Conservation (phyloP, 2,888 invertebrate species). For the Drosophila ustulata region DNA sequence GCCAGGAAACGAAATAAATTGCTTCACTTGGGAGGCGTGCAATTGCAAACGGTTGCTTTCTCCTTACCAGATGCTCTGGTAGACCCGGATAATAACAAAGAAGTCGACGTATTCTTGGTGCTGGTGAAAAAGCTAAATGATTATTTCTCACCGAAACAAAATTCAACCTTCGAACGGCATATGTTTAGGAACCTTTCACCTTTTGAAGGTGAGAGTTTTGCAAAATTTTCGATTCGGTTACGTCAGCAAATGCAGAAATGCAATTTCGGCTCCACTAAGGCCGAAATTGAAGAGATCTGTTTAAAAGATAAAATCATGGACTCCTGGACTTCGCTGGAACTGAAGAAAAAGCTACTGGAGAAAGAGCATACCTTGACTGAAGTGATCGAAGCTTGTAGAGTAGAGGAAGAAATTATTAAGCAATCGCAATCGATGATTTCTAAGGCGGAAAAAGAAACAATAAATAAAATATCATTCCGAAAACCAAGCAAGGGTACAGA, state of each 20-base stretch:
- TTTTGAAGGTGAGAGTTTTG: no score
- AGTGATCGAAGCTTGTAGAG: background rate
- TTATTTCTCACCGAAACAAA: slow-evolving; percentile 4
- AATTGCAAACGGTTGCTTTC: slow-evolving; percentile 1
- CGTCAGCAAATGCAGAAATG: background rate
- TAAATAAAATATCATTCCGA: background rate
- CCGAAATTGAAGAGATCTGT: background rate
- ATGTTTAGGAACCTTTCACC: background rate
- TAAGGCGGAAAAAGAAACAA: background rate
- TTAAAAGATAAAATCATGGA: background rate
- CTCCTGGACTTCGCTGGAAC: no score
- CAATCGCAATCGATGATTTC: background rate
- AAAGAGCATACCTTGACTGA: background rate
- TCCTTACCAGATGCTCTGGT: background rate
- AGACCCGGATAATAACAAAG: background rate
- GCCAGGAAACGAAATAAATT: background rate
- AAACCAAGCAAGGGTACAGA: background rate
- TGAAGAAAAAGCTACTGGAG: no score
- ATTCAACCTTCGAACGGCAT: background rate
- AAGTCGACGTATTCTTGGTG: background rate
- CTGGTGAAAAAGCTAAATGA: slow-evolving; percentile 5
- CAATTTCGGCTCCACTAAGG: background rate
- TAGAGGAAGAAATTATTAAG: background rate
- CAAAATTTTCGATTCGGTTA: background rate
- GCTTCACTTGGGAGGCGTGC: slow-evolving; percentile 2